These are phyloP conservation scores for Gila orcuttii DNA, from an alignment of 2,113 vertebrate species.

Conservation along the genomic window DNA sequence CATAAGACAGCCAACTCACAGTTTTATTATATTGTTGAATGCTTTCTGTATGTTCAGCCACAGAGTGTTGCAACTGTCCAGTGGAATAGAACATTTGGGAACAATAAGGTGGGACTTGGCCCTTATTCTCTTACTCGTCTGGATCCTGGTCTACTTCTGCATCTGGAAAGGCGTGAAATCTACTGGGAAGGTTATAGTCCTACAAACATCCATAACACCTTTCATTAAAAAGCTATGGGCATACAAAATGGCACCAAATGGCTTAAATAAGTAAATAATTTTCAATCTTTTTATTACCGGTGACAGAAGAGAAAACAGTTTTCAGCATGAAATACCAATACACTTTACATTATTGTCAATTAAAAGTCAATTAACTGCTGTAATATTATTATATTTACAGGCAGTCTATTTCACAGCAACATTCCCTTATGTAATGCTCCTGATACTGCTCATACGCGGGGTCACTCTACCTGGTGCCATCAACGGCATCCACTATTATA, in stretches of 20 bases:
- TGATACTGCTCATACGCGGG: slow-evolving; percentile 83
- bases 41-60: neutral
- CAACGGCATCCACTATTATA: slow-evolving; percentile 84
- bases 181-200: slow-evolving; percentile 74
- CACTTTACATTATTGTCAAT: neutral
- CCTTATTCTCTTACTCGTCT: slow-evolving; percentile 76
- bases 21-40: neutral
- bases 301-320: neutral
- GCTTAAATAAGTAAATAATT: neutral
- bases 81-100: slow-evolving; percentile 82
- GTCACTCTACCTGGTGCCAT: slow-evolving; percentile 83
- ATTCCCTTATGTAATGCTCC: slow-evolving; percentile 85
- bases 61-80: slow-evolving; percentile 81
- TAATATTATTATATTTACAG: slow-evolving; percentile 64
- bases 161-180: slow-evolving; percentile 82
- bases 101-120: slow-evolving; percentile 74
- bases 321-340: neutral
- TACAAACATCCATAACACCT: neutral
- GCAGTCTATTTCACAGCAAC: slow-evolving; percentile 90
- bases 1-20: neutral
- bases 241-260: neutral
- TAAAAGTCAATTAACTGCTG: neutral
- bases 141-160: slow-evolving; percentile 82
- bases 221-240: neutral
- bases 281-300: neutral